Evolutionary conservation across 2,113 vertebrate species (phyloP).

Genomic region (Mionectes macconnelli): DNA sequence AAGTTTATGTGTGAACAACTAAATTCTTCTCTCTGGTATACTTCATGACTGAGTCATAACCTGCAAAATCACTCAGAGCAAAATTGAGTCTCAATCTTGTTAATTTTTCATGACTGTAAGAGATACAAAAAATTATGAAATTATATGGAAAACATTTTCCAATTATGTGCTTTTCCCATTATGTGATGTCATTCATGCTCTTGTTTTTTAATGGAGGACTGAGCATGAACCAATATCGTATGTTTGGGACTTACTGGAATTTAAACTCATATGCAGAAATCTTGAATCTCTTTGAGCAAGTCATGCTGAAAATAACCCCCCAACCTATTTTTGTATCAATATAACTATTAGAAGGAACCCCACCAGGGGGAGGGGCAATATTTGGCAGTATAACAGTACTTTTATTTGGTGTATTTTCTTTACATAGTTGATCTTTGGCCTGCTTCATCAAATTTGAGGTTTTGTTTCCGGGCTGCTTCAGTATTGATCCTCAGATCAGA

Average conservation of each 20-base stretch:
- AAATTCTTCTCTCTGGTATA: background rate
- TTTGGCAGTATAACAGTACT: background rate
- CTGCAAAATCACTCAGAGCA: background rate
- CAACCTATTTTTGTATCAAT: background rate
- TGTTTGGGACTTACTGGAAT: background rate
- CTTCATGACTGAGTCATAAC: background rate
- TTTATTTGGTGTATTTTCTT: background rate
- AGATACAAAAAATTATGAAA: background rate
- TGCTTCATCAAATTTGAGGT: conserved; percentile 75
- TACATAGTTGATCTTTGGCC: conserved; percentile 78
- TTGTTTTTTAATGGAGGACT: background rate
- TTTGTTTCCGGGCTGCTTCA: conserved; percentile 80
- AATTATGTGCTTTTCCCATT: background rate
- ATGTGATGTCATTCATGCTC: background rate
- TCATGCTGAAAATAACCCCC: background rate
- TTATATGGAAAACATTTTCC: background rate
- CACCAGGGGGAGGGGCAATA: background rate
- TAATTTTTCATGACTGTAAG: background rate
- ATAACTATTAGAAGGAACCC: background rate
- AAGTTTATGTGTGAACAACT: background rate
- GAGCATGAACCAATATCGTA: background rate
- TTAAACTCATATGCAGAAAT: background rate
- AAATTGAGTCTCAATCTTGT: background rate
- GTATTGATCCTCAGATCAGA: conserved; percentile 64
- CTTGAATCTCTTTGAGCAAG: background rate